Conservation (phyloP, 2,888 invertebrate genomes). For the Drosophila emarginata region DNA sequence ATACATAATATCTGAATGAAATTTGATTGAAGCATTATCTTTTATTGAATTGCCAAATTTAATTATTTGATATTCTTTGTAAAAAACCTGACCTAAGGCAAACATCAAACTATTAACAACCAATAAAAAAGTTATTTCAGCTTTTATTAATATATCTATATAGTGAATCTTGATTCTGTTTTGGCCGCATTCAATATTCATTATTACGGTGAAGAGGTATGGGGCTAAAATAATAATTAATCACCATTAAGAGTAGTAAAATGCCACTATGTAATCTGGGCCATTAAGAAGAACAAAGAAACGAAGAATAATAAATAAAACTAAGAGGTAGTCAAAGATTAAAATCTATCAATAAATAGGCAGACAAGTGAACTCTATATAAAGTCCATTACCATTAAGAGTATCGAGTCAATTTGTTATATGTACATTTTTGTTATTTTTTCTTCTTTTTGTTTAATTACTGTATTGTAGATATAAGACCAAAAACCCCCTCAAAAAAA, state of each 20-base stretch:
- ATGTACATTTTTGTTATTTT: no score
- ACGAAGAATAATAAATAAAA: constrained; percentile 40
- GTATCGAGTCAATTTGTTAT: constrained; percentile 24
- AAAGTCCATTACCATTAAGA: constrained; percentile 42
- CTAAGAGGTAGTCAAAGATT: constrained; percentile 4
- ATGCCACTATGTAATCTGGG: constrained; percentile 12
- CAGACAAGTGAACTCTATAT: background rate
- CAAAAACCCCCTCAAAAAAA: constrained; percentile 20
- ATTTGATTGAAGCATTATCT: no score
- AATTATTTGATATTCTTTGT: background rate
- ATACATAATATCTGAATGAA: no score
- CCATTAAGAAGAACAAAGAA: constrained; percentile 31
- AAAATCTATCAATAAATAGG: background rate
- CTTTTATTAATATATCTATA: constrained; percentile 37
- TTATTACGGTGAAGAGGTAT: constrained; percentile 23
- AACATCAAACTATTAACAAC: constrained; percentile 16
- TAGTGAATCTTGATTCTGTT: constrained; percentile 2
- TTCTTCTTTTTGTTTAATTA: no score
- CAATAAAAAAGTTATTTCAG: constrained; percentile 13
- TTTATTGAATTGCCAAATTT: background rate
- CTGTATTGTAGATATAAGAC: background rate
- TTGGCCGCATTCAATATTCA: background rate
- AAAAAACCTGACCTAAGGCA: constrained; percentile 37
- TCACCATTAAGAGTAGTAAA: constrained; percentile 29
- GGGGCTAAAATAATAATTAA: constrained; percentile 53